Evolutionary conservation across 1,140 invertebrate genomes (phyloP), one percentile per base, ranked within the genome.

Genomic region (Caenorhabditis briggsae): DNA sequence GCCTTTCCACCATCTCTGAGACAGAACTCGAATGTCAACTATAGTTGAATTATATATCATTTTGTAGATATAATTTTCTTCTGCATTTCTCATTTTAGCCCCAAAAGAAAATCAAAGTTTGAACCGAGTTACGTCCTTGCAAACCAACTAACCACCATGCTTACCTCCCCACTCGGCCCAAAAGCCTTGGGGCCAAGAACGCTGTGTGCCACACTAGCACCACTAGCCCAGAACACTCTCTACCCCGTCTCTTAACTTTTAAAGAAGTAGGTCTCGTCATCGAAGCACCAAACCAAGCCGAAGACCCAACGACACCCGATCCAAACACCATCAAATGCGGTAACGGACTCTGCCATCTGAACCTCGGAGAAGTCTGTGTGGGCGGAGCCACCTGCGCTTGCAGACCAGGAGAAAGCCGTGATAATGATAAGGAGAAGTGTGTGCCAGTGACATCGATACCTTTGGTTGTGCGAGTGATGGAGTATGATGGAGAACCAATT

Each of bases 301-400:
- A 89, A 18, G 82, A 83, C 7, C n/a, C 70, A 58, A 89, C 88
- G 16, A 89, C 88, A 41, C 70, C 82, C 5, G 82, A 86, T 74
- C 89, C 88, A 33, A 88, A 89, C 65, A 53, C 58, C 3, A 53
- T 89, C 50, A 83, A 82, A 5, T 89, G 89, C 58, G 89, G 89
- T 9, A 87, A 65, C 12, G 65, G 43, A 56, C 20, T 56, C 7
- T 89, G 89, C 82, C 64, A 65, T 48, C 20, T 88, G 12, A 59
- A 87, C 56, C 83, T 70, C 14, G 84, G 82, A 59, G 89, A 89
- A 82, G 85, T 87, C 2, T 89, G 89, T 59, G 74, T 89, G 16
- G 89, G 88, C 7, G 89, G 89, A 65, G 82, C 65, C n/a, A 74
- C 58, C 3, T 89, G 89, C 61, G 86, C 43, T 7, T 89, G 89